These are phyloP conservation scores for Leguminivora glycinivorella DNA, from an alignment of 1,140 invertebrate species.

Conservation along the genomic window DNA sequence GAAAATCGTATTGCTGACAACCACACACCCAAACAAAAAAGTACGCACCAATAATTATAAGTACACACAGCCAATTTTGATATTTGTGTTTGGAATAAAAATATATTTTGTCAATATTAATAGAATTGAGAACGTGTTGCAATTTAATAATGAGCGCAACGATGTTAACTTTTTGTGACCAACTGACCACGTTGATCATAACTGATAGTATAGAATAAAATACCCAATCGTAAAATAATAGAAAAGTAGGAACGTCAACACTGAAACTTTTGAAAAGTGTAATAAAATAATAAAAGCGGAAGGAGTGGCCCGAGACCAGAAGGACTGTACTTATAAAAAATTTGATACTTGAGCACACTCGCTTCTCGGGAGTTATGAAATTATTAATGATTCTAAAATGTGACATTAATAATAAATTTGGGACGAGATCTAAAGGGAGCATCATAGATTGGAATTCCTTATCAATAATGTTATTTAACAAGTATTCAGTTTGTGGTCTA, in stretches of 20 bases:
- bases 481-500: too few relatives aligned
- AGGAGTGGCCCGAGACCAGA: neutral
- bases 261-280: neutral
- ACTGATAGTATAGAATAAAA: neutral
- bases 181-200: too few relatives aligned
- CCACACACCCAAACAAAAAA: neutral
- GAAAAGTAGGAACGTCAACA: neutral
- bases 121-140: neutral
- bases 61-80: neutral
- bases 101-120: neutral
- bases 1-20: neutral
- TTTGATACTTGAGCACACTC: neutral
- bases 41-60: neutral
- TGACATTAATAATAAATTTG: neutral
- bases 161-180: neutral
- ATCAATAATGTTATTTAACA: too few relatives aligned
- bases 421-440: too few relatives aligned
- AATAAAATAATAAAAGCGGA: neutral
- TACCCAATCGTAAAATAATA: neutral
- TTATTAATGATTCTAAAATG: neutral
- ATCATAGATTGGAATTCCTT: too few relatives aligned
- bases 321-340: neutral
- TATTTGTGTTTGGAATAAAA: neutral
- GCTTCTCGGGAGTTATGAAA: neutral
- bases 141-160: conserved; percentile 4